Conservation (phyloP, 2,113 vertebrate genomes). For the Piaya cayana region DNA sequence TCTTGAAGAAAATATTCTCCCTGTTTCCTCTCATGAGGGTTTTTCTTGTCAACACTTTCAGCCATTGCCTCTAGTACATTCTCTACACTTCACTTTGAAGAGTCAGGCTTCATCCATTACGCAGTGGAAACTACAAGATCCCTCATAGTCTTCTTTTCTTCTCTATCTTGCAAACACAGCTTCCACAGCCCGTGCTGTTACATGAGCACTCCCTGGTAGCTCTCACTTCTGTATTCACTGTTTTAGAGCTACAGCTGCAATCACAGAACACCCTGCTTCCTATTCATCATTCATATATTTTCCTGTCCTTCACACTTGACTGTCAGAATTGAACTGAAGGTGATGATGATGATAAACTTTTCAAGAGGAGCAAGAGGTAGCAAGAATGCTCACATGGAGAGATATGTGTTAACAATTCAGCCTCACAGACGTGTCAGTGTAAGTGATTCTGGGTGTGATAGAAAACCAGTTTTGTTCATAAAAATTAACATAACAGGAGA, state of each 20-base stretch:
- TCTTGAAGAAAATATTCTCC: background rate
- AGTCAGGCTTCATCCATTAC: background rate
- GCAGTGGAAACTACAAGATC: background rate
- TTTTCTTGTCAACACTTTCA: background rate
- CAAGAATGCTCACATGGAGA: background rate
- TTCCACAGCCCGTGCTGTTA: background rate
- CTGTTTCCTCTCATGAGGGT: background rate
- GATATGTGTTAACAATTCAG: background rate
- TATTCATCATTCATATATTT: background rate
- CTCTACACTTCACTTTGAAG: background rate
- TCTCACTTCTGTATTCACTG: background rate
- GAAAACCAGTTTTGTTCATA: background rate
- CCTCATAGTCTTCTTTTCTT: background rate
- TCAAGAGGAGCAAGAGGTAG: background rate
- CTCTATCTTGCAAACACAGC: background rate
- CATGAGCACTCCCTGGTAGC: background rate
- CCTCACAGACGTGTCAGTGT: background rate
- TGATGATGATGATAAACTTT: background rate
- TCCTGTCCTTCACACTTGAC: background rate
- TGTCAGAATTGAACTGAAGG: background rate
- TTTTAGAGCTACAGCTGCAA: background rate
- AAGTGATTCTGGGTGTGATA: background rate
- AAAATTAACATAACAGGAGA: background rate
- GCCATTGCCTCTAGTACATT: background rate
- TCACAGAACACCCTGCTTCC: background rate